Evolutionary conservation across 2,888 invertebrate genomes (phyloP), one percentile per base, ranked within the genome.

Genomic region (Oscheius onirici): DNA sequence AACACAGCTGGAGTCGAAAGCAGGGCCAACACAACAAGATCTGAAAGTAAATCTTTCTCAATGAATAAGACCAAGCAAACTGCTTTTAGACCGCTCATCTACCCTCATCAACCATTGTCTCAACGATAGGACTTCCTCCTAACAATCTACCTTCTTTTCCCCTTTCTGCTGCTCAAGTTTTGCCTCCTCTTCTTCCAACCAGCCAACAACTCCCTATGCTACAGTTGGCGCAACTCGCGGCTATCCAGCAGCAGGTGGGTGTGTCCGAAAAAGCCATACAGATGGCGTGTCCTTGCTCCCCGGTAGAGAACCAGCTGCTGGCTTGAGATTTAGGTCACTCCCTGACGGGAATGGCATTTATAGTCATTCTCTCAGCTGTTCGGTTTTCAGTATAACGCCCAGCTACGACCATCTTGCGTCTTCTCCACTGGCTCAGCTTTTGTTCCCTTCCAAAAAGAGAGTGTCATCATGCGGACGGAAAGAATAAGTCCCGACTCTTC

Each of bases 1-100:
- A 88, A 94, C 94, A 3, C 96, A 97, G 87, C 90, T 97, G 71
- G 79, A 80, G 41, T 70, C 60, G 17, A 34, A 28, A 41, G 11
- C 58, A 28, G 28, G 22, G 20, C n/a, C 51, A 17, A 20, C 51
- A 17, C 3, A 24, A n/a, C 28, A 26, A 26, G 55, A 55, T 24
- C 11, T 55, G 3, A 55, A 55, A 55, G 55, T 55, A n/a, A 28
- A n/a, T 0, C 52, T 17, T 17, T 52, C 24, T 22, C 28, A 58
- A 46, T 46, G 1, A 46, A 8, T 5, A 41, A 22, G 41, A 40
- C 13, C 10, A 58, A 41, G 1, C 2, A 41, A 3, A 34, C 34
- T n/a, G 2, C 13, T 41, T 40, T 17, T 24, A 44, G 61, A 17
- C 44, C 20, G 15, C 61, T 46, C 44, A 15, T 2, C 24, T 49